Percentiles rank a stretch among this genome's conserved stretches.
Evolutionary conservation across 2,113 vertebrate genomes (phyloP).

Genomic region (Pelvicachromis taeniatus): DNA sequence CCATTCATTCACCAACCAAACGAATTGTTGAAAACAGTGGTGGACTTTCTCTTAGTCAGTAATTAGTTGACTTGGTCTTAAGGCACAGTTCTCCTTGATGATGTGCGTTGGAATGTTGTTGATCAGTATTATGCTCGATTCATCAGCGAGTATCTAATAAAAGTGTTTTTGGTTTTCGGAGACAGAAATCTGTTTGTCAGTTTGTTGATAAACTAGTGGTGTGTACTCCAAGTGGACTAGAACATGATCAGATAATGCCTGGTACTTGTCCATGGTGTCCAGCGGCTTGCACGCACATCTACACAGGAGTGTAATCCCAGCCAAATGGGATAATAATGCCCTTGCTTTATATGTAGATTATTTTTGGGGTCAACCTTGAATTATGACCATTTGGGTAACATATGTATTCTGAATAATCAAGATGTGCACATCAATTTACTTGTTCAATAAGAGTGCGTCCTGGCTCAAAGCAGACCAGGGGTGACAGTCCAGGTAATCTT

Average conservation of each 20-base stretch:
- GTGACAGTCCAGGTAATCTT: background rate
- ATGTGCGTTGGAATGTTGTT: background rate
- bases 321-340: background rate
- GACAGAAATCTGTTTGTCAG: background rate
- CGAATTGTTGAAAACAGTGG: background rate
- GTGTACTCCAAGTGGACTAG: background rate
- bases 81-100: background rate
- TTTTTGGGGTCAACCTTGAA: background rate
- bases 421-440: background rate
- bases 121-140: background rate
- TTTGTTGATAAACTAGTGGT: background rate
- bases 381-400: background rate
- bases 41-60: background rate
- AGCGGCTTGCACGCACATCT: background rate
- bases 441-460: background rate
- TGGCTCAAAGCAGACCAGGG: background rate
- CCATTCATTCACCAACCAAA: background rate
- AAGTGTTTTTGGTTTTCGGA: background rate
- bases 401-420: background rate
- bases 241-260: background rate
- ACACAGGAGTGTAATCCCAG: background rate
- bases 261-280: background rate
- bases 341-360: background rate
- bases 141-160: background rate
- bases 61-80: background rate